These are phyloP conservation scores for Tiliacea aurago DNA, from an alignment of 2,888 invertebrate species.

Conservation along the genomic window DNA sequence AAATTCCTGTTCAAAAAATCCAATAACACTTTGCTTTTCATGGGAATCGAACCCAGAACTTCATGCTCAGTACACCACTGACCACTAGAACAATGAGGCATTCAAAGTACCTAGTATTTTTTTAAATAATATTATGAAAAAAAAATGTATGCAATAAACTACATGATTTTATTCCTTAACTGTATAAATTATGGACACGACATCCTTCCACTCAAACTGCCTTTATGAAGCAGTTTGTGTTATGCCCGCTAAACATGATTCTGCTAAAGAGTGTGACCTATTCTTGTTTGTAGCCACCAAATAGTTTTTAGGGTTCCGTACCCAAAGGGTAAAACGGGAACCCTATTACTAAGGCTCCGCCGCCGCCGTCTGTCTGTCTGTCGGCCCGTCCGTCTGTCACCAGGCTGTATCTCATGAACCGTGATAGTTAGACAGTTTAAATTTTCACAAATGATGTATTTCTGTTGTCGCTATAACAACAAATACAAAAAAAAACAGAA, in stretches of 20 bases:
- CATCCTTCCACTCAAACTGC: slow-evolving; percentile 19
- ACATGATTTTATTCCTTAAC: background rate
- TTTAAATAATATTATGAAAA: background rate
- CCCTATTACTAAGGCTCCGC: too few relatives aligned
- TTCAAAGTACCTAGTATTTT: too few relatives aligned
- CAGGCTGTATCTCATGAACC: too few relatives aligned
- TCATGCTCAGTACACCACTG: background rate
- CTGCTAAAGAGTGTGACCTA: background rate
- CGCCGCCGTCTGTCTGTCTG: too few relatives aligned
- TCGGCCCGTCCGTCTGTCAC: too few relatives aligned
- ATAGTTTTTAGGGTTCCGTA: too few relatives aligned
- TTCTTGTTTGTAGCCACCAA: background rate
- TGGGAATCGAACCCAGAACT: too few relatives aligned
- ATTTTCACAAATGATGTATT: too few relatives aligned
- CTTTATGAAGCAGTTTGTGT: slow-evolving; percentile 9
- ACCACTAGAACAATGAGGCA: background rate
- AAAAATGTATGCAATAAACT: background rate
- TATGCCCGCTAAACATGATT: background rate
- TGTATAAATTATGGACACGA: slow-evolving; percentile 22
- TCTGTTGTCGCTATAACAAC: too few relatives aligned
- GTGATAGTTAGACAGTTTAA: too few relatives aligned
- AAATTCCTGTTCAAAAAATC: background rate
- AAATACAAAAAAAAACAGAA: too few relatives aligned
- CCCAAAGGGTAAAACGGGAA: too few relatives aligned
- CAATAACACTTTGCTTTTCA: background rate